These are phyloP conservation scores for Cossypha caffra DNA, from an alignment of 2,797 vertebrate species.

Conservation along the genomic window DNA sequence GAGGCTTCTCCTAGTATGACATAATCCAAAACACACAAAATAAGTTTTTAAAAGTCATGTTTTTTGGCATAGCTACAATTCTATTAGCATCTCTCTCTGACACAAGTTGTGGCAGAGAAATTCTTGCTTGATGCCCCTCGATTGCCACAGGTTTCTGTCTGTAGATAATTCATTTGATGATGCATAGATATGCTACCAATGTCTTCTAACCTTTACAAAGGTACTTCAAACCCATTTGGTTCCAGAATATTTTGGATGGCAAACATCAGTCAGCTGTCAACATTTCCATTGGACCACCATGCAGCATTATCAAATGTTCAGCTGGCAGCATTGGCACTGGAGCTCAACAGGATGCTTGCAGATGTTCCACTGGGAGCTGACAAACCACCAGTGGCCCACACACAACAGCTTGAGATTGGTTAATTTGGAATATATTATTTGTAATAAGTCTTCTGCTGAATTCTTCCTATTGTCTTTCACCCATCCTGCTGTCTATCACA, in stretches of 20 bases:
- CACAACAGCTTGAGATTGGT: background rate
- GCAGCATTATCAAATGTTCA: background rate
- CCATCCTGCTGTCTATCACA: background rate
- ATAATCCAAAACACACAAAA: background rate
- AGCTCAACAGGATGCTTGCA: background rate
- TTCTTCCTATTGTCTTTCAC: constrained; percentile 25
- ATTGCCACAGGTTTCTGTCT: background rate
- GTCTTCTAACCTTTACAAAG: background rate
- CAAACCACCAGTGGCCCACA: background rate
- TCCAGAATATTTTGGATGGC: background rate
- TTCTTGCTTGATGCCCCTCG: background rate
- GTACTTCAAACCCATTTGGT: background rate
- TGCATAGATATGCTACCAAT: background rate
- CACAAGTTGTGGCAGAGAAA: background rate
- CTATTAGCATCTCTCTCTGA: background rate
- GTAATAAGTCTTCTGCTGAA: background rate
- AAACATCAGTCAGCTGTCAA: background rate
- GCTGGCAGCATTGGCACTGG: background rate
- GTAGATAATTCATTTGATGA: background rate
- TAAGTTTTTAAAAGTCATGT: background rate
- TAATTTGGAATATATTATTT: background rate
- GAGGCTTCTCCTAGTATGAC: background rate
- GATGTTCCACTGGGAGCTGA: background rate
- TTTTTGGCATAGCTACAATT: background rate
- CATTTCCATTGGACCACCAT: background rate